Conservation (phyloP, 2,797 vertebrate genomes). For the Spondyliosoma cantharus region DNA sequence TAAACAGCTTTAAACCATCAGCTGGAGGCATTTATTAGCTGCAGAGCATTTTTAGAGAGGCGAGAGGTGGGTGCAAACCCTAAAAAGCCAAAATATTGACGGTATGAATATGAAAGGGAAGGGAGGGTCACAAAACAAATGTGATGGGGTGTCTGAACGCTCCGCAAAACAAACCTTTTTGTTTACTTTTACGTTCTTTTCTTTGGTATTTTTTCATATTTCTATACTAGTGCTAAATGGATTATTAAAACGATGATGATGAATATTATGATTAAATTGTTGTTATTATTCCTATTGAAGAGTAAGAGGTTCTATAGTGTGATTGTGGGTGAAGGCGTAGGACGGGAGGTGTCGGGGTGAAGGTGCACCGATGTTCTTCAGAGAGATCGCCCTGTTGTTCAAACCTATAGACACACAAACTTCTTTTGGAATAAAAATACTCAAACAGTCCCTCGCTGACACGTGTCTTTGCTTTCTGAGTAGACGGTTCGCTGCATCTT, state of each 20-base stretch:
- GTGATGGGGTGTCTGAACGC: slow-evolving; percentile 46
- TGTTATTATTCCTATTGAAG: slow-evolving; percentile 79
- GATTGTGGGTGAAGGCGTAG: slow-evolving; percentile 46
- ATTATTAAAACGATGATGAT: slow-evolving; percentile 75
- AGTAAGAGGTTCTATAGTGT: slow-evolving; percentile 66
- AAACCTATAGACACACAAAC: slow-evolving; percentile 73
- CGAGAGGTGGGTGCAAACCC: slow-evolving; percentile 2
- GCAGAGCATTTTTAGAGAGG: slow-evolving; percentile 12
- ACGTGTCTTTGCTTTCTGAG: slow-evolving; percentile 36
- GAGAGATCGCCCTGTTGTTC: slow-evolving; percentile 73
- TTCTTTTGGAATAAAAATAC: slow-evolving; percentile 79
- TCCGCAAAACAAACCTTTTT: slow-evolving; percentile 62
- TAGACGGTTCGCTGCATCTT: not conserved
- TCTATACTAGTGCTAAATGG: slow-evolving; percentile 84
- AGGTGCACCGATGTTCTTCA: slow-evolving; percentile 61
- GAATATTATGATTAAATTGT: slow-evolving; percentile 81
- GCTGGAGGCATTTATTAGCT: slow-evolving; percentile 50
- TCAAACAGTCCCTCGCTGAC: slow-evolving; percentile 57
- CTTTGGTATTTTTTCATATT: slow-evolving; percentile 83
- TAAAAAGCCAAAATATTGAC: slow-evolving; percentile 34
- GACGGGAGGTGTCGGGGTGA: slow-evolving; percentile 36
- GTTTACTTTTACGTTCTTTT: slow-evolving; percentile 75
- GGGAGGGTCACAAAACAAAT: slow-evolving; percentile 75
- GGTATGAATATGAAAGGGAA: slow-evolving; percentile 28
- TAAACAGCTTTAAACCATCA: slow-evolving; percentile 58